Evolutionary conservation across 1,140 invertebrate species (phyloP).

Genomic region (Paralvinella palmiformis): DNA sequence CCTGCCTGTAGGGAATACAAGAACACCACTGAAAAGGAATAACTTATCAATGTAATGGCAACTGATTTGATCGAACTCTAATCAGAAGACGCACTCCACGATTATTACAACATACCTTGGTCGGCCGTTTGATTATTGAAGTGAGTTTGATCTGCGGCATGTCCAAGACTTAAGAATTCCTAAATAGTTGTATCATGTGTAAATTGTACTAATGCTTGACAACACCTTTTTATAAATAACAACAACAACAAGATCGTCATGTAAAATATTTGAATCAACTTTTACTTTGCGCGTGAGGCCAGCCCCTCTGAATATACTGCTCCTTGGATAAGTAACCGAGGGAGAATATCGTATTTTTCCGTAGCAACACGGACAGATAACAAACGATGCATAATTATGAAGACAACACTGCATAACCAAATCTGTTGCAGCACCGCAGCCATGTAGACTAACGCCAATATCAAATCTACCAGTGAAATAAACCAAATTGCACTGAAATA

Average conservation of each 20-base stretch:
- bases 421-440: constrained; percentile 90
- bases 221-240: neutral
- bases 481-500: constrained; percentile 51
- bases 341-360: constrained; percentile 72
- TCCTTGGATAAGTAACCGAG: constrained; percentile 62
- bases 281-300: constrained; percentile 35
- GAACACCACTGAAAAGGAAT: too few species aligned
- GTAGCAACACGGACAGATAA: constrained; percentile 91
- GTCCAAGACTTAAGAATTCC: neutral
- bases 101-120: neutral
- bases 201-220: neutral
- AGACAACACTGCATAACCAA: constrained; percentile 82
- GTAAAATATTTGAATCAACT: too few species aligned
- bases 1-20: constrained; percentile 50
- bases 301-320: constrained; percentile 53
- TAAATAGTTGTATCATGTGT: neutral
- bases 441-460: constrained; percentile 82
- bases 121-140: neutral
- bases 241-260: too few species aligned
- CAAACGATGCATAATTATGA: constrained; percentile 70
- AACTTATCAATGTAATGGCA: neutral
- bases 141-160: constrained; percentile 13
- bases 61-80: neutral
- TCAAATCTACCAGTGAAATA: constrained; percentile 59
- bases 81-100: neutral